phyloP scores from a whole-genome alignment of 2,113 vertebrate species.

The Melanerpes aurifrons region DNA sequence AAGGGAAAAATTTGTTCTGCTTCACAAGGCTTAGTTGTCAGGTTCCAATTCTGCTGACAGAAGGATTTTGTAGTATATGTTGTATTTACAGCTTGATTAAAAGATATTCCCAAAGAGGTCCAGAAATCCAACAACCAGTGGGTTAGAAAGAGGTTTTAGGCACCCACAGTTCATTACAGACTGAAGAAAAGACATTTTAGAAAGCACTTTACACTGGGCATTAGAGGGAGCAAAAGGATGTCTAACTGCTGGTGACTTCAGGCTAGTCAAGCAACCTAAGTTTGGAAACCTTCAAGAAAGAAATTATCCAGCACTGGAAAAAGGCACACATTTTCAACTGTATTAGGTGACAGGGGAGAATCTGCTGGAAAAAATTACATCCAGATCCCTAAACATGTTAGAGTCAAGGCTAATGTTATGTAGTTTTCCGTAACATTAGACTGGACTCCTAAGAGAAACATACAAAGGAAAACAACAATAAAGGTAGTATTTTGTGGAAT shows the following conservation, averaged over 20 bases:
- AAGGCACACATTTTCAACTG: background rate
- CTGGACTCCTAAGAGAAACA: background rate
- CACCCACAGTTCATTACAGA: background rate
- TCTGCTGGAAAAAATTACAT: background rate
- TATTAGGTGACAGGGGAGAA: background rate
- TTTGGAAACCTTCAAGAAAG: background rate
- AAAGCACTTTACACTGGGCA: background rate
- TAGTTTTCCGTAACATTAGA: background rate
- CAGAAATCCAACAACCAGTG: background rate
- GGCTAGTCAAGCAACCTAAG: rapidly evolving
- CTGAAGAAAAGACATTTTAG: background rate
- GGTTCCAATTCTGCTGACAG: background rate
- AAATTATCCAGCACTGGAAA: background rate
- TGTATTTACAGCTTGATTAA: background rate
- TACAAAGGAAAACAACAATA: background rate
- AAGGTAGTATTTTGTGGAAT: background rate
- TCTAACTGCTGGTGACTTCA: background rate
- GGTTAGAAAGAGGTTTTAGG: background rate
- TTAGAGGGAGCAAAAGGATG: background rate
- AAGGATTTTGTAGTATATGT: background rate
- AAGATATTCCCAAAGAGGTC: background rate
- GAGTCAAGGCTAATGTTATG: background rate
- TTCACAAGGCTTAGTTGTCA: background rate
- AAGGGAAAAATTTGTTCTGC: background rate
- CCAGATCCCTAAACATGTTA: background rate